Evolutionary conservation across 2,113 vertebrate species (phyloP).

Genomic region (Aphelocoma coerulescens): DNA sequence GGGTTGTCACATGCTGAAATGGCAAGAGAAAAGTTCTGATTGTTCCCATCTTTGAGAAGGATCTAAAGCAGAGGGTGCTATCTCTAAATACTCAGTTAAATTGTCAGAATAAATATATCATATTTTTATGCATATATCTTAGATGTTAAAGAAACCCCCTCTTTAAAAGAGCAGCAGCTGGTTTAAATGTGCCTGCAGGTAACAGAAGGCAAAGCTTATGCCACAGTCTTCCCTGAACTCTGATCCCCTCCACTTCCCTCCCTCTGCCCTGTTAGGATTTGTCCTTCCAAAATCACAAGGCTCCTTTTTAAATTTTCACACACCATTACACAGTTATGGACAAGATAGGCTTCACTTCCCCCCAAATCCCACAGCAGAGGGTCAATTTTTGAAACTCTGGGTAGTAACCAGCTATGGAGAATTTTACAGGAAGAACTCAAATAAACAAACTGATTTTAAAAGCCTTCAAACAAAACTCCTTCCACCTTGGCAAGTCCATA

Average conservation of each 20-base stretch:
- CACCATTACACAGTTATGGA: not conserved
- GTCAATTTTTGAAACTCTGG: not conserved
- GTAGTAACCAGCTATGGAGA: not conserved
- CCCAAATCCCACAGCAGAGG: not conserved
- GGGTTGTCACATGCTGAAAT: not conserved
- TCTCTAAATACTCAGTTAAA: not conserved
- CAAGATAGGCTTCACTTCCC: not conserved
- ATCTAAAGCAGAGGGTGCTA: not conserved
- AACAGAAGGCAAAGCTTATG: slow-evolving; percentile 18
- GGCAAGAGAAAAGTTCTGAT: not conserved
- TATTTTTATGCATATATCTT: not conserved
- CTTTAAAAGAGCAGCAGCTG: not conserved
- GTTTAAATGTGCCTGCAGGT: not conserved
- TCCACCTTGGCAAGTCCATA: slow-evolving; percentile 46
- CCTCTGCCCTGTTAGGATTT: not conserved
- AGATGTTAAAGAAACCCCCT: not conserved
- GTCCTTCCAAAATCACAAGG: not conserved
- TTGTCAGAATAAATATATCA: not conserved
- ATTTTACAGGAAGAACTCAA: not conserved
- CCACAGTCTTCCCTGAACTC: not conserved
- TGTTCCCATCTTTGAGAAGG: not conserved
- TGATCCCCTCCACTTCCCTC: not conserved
- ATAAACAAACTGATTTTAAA: slow-evolving; percentile 59
- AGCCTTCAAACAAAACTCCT: slow-evolving; percentile 56
- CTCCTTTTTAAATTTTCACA: not conserved